These are phyloP conservation scores for Andricus quercusramuli DNA, from an alignment of 2,888 invertebrate species.

Conservation along the genomic window DNA sequence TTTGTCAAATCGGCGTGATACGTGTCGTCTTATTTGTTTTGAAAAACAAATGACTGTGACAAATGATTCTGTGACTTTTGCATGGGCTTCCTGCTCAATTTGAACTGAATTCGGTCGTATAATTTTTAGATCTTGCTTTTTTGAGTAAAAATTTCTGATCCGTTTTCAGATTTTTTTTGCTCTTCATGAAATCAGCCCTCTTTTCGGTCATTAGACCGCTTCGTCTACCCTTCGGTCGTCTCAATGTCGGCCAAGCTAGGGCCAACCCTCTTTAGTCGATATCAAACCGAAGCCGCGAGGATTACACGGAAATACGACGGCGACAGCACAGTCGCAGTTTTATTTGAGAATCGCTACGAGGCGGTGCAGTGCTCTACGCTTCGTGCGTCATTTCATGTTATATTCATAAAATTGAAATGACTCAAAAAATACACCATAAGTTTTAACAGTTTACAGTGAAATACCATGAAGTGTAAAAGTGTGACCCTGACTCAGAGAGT, in stretches of 20 bases:
- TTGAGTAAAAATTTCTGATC: not conserved
- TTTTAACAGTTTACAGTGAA: not conserved
- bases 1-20: too few species aligned
- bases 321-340: constrained; percentile 54
- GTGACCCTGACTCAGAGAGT: not conserved
- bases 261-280: constrained; percentile 73
- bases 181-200: constrained; percentile 46
- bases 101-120: not conserved
- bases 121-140: not conserved
- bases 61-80: too few species aligned
- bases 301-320: constrained; percentile 43
- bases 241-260: constrained; percentile 52
- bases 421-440: not conserved
- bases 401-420: not conserved
- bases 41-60: too few species aligned
- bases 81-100: too few species aligned
- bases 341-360: constrained; percentile 57
- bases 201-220: constrained; percentile 45
- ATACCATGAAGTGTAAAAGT: constrained; percentile 23
- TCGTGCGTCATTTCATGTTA: constrained; percentile 27
- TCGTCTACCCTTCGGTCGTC: constrained; percentile 57
- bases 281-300: constrained; percentile 64
- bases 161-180: not conserved
- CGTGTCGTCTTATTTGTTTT: too few species aligned
- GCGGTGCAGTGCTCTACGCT: constrained; percentile 54